A percentile compares a stretch with the other conserved stretches of the same genome.
Conservation (phyloP, 2,113 vertebrate species). For the Cyanoderma ruficeps region DNA sequence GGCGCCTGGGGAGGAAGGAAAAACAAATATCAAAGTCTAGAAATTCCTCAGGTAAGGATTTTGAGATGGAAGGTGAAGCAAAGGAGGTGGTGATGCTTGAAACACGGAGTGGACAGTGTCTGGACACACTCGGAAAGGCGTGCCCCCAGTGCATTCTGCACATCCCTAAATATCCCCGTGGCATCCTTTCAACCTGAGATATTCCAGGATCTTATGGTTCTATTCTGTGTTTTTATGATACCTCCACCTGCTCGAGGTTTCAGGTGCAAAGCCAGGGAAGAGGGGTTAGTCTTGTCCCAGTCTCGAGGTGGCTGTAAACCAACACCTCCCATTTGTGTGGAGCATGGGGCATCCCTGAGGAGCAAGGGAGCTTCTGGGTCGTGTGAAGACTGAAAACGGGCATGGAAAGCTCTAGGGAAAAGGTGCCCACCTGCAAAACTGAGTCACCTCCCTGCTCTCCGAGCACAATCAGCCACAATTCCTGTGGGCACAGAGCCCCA, state of each 20-base stretch:
- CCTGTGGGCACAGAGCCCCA: background rate
- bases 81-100: fast-evolving
- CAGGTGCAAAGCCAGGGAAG: background rate
- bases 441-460: background rate
- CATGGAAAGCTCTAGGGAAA: background rate
- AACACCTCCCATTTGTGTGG: background rate
- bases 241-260: background rate
- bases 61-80: background rate
- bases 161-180: background rate
- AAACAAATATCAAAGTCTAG: background rate
- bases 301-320: background rate
- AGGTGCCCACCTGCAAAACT: fast-evolving
- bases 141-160: fast-evolving
- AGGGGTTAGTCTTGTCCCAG: background rate
- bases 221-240: background rate
- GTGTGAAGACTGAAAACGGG: fast-evolving
- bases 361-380: fast-evolving
- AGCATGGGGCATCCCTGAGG: fast-evolving
- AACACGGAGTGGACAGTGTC: fast-evolving
- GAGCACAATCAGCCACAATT: background rate
- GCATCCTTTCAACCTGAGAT: background rate
- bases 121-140: fast-evolving
- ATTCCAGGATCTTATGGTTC: background rate
- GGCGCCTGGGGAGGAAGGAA: slow-evolving; percentile 77
- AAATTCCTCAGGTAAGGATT: fast-evolving